A percentile compares a stretch with the other conserved stretches of the same genome.
Evolutionary conservation across 2,888 invertebrate species (phyloP).

Genomic region (Oxytorus armatus): DNA sequence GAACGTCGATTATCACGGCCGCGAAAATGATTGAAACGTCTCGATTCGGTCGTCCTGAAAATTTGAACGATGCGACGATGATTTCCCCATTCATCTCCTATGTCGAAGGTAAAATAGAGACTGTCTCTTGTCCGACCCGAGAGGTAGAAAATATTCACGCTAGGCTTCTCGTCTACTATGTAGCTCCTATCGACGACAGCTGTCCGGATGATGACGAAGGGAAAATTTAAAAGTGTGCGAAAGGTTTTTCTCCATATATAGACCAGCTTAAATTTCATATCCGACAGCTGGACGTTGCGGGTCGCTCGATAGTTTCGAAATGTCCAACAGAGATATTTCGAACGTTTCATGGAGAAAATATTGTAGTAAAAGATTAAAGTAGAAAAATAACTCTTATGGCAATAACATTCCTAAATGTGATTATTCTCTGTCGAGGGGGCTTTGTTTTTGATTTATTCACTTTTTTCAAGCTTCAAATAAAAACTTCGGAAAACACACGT

Average conservation of each 20-base stretch:
- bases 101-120: conserved; percentile 9
- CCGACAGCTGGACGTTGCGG: conserved; percentile 51
- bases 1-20: conserved; percentile 44
- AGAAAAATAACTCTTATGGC: no score
- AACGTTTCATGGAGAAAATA: neutral
- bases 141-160: conserved; percentile 51
- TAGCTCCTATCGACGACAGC: conserved; percentile 58
- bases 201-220: conserved; percentile 61
- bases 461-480: no score
- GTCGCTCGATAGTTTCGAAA: conserved; percentile 25
- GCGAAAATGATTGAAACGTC: conserved; percentile 57
- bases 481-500: no score
- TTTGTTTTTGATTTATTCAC: no score
- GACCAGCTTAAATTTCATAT: conserved; percentile 50
- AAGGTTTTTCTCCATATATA: conserved; percentile 27
- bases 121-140: neutral
- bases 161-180: conserved; percentile 1
- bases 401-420: no score
- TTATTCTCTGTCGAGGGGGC: no score
- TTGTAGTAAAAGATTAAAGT: no score
- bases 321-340: no score
- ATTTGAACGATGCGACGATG: conserved; percentile 48
- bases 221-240: conserved; percentile 29
- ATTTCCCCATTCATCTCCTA: conserved; percentile 15
- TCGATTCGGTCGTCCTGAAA: conserved; percentile 39